phyloP scores from a whole-genome alignment of 1,140 invertebrate genomes.

The Palaemon carinicauda region DNA sequence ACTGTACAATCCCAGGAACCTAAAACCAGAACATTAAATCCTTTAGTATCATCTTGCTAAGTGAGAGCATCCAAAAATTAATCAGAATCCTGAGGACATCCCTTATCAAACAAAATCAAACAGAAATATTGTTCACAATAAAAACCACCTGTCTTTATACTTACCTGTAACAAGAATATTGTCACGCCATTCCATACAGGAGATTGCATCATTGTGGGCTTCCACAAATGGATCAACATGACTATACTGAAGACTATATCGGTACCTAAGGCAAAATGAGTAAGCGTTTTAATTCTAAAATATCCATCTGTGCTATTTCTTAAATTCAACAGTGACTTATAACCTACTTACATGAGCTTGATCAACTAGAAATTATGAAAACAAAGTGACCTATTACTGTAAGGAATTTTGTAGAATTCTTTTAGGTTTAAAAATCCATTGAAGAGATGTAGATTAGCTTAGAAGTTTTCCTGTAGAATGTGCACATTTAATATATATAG shows the following conservation, averaged over 20 bases:
- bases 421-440: too few species aligned
- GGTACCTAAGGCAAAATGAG: conserved; percentile 2
- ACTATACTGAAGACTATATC: conserved; percentile 25
- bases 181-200: conserved; percentile 27
- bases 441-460: too few species aligned
- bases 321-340: background rate
- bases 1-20: conserved; percentile 44
- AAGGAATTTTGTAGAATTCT: too few species aligned
- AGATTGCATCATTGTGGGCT: conserved; percentile 37
- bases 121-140: background rate
- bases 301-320: background rate
- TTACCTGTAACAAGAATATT: conserved; percentile 28
- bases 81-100: background rate
- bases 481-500: too few species aligned
- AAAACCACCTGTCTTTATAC: background rate
- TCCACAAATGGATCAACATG: conserved; percentile 19
- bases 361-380: too few species aligned
- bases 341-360: too few species aligned
- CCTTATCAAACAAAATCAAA: background rate
- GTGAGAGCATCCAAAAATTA: too few species aligned
- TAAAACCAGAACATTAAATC: background rate
- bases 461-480: too few species aligned
- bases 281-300: background rate
- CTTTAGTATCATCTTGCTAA: background rate
- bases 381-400: too few species aligned